Percentiles rank a stretch among this genome's conserved stretches.
phyloP scores from a whole-genome alignment of 2,888 invertebrate species.

The Tachina lurida region DNA sequence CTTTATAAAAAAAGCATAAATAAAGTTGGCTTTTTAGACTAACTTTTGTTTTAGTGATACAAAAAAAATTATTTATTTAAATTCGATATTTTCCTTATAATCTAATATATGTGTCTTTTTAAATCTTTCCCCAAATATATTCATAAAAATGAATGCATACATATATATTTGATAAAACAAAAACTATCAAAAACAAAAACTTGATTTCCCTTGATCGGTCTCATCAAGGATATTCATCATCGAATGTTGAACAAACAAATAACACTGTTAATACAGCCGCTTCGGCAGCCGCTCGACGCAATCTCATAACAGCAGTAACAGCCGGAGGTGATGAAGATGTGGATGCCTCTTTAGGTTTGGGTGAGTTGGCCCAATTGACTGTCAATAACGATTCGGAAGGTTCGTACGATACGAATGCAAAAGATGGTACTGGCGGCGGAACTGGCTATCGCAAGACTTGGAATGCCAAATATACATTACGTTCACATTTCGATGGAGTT shows the following conservation, averaged over 20 bases:
- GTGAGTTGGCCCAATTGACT: conserved; percentile 97
- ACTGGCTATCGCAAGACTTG: conserved; percentile 96
- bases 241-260: conserved; percentile 74
- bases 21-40: conserved; percentile 38
- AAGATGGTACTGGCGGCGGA: conserved; percentile 83
- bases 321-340: conserved; percentile 84
- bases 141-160: conserved; percentile 33
- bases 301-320: conserved; percentile 77
- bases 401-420: conserved; percentile 93
- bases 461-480: conserved; percentile 98
- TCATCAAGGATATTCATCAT: conserved; percentile 74
- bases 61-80: neutral
- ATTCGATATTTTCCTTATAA: conserved; percentile 33
- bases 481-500: conserved; percentile 96
- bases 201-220: conserved; percentile 48
- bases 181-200: conserved; percentile 18
- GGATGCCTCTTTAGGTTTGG: conserved; percentile 92
- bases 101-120: conserved; percentile 55
- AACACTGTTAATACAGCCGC: conserved; percentile 73
- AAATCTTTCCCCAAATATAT: conserved; percentile 37
- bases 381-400: conserved; percentile 98
- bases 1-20: conserved; percentile 2
- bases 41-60: conserved; percentile 19
- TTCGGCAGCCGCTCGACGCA: conserved; percentile 73
- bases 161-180: conserved; percentile 17